Evolutionary conservation across 2,888 invertebrate species (phyloP), one percentile per base, ranked within the genome.

Genomic region (Nesidiocoris tenuis): DNA sequence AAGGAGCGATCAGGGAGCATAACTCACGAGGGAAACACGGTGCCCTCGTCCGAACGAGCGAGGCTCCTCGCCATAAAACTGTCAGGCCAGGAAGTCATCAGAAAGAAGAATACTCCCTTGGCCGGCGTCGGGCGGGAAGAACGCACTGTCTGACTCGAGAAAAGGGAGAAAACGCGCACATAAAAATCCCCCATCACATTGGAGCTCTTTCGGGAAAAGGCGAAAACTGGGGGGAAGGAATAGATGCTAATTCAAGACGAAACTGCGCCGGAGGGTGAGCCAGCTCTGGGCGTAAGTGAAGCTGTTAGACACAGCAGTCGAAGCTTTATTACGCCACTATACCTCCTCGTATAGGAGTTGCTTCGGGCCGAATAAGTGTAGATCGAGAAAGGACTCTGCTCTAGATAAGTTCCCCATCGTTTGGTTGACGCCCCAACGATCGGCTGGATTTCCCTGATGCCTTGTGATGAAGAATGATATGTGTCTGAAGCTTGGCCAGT

Each of bases 11-110:
- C 72, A 72, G 55, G 54, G 55, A 39, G 61, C 63, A 72, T 72
- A 72, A 72, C 72, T 72, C 72, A 72, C 72, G 22, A 18, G 72
- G 72, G 21, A 21, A n/a, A 21, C 19, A 61, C 39, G 25, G 54
- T 70, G 61, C 39, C 39, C 39, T 39, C 3, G 39, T 72, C 57
- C 59, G 39, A 22, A 59, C 65, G 65, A 39, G 39, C 39, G 18
- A 3, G 72, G 21, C 18, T 25, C 63, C 63, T 24, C 18, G 61
- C 72, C 23, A 72, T 72, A 72, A 72, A 72, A 63, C 72, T 72
- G 72, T 72, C 72, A 72, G 72, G 24, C 63, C 72, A 72, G 72
- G 72, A 72, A 72, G 72, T 72, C 72, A 72, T 72, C 72, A 72
- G 72, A 63, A 72, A 72, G 72, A 72, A 63, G 72, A 63, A 72